Conservation (phyloP, 2,888 invertebrate species). For the Adelognathus sp. region DNA sequence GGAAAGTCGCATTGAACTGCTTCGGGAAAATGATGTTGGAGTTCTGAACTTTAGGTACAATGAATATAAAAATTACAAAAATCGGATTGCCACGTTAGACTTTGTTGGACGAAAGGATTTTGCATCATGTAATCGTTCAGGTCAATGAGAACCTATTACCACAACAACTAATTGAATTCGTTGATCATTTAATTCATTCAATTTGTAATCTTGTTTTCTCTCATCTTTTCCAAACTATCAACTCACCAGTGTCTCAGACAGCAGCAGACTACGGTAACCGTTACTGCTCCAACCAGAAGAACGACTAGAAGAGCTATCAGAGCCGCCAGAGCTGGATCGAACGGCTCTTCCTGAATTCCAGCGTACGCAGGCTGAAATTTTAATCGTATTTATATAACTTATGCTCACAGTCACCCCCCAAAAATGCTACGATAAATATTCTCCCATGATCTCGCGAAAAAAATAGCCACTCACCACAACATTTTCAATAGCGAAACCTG, state of each 20-base stretch:
- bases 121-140: too few relatives aligned
- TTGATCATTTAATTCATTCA: too few relatives aligned
- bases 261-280: conserved; percentile 93
- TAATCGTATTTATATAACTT: conserved; percentile 12
- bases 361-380: conserved; percentile 84
- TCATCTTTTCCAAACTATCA: not conserved
- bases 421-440: not conserved
- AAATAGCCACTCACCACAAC: conserved; percentile 82
- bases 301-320: conserved; percentile 93
- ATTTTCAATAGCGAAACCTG: conserved; percentile 89
- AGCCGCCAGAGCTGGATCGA: conserved; percentile 93
- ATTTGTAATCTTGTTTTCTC: not conserved
- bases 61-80: too few relatives aligned
- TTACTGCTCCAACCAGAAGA: conserved; percentile 92
- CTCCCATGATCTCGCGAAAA: not conserved
- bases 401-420: not conserved
- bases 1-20: too few relatives aligned
- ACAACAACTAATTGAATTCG: too few relatives aligned
- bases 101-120: too few relatives aligned
- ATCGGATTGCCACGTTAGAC: too few relatives aligned
- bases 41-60: too few relatives aligned
- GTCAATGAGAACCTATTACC: too few relatives aligned
- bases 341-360: conserved; percentile 87
- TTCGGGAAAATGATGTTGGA: too few relatives aligned
- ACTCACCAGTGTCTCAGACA: conserved; percentile 92